Percentiles rank a stretch among this genome's conserved stretches.
Evolutionary conservation across 2,888 invertebrate species (phyloP).

Genomic region (Orthonychiurus folsomi): DNA sequence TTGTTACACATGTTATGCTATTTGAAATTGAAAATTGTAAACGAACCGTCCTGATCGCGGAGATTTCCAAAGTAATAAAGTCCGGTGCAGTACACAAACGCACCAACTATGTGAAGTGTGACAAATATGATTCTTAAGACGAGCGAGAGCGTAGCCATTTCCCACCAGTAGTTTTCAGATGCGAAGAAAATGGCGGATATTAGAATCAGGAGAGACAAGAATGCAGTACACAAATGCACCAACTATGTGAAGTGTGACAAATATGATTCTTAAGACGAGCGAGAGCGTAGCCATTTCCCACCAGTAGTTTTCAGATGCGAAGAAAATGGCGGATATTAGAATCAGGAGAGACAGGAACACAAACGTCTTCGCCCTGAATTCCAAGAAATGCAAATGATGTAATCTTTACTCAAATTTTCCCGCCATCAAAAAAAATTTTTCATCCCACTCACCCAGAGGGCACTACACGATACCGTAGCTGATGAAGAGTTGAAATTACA

Average conservation of each 20-base stretch:
- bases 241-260: conserved; percentile 6
- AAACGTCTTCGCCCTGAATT: conserved; percentile 10
- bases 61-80: conserved; percentile 11
- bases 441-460: conserved; percentile 11
- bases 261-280: neutral
- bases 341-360: conserved; percentile 5
- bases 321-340: conserved; percentile 10
- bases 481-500: conserved; percentile 10
- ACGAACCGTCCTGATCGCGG: neutral
- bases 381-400: neutral
- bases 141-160: no score
- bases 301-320: neutral
- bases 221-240: conserved; percentile 4
- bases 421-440: neutral
- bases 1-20: no score
- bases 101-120: conserved; percentile 4
- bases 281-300: neutral
- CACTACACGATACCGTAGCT: conserved; percentile 5
- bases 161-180: conserved; percentile 10
- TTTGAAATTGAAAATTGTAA: no score
- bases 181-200: conserved; percentile 10
- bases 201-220: conserved; percentile 2
- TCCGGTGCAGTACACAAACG: conserved; percentile 4
- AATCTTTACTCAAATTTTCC: neutral
- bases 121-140: conserved; percentile 5